These are phyloP conservation scores for Ophion ventricosus DNA, from an alignment of 2,888 invertebrate genomes.

Conservation along the genomic window DNA sequence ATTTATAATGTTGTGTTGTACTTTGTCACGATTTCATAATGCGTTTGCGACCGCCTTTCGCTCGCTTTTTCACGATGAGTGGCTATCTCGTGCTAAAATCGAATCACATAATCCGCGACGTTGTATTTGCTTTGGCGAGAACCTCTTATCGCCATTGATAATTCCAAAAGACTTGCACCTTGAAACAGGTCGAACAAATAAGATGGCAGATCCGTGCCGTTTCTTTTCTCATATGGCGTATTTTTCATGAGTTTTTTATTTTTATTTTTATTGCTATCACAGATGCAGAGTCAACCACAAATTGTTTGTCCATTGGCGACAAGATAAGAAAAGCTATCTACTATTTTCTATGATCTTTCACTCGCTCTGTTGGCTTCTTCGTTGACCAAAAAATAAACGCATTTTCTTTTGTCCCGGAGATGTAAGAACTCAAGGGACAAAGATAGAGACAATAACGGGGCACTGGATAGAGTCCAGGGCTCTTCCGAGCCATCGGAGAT, in stretches of 20 bases:
- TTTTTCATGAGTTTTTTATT: neutral
- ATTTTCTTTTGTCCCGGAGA: conserved; percentile 67
- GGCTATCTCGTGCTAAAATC: conserved; percentile 58
- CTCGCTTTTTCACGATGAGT: conserved; percentile 30
- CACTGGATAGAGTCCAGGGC: conserved; percentile 57
- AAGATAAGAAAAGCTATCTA: neutral
- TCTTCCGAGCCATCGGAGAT: conserved; percentile 6
- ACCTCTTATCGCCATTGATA: conserved; percentile 15
- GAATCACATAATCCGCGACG: conserved; percentile 41
- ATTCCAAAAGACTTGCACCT: conserved; percentile 10
- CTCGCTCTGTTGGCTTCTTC: neutral
- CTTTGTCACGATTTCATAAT: conserved; percentile 64
- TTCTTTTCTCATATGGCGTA: conserved; percentile 10
- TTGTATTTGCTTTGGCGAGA: conserved; percentile 10
- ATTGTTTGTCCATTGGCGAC: neutral
- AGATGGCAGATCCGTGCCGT: neutral
- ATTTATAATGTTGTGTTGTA: conserved; percentile 61
- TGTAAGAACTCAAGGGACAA: conserved; percentile 67
- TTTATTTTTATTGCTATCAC: neutral
- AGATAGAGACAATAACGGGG: conserved; percentile 55
- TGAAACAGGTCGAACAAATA: neutral
- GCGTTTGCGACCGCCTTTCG: conserved; percentile 66
- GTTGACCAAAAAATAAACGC: conserved; percentile 20
- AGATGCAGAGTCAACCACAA: neutral
- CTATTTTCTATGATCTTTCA: neutral